Percentiles rank a stretch among this genome's conserved stretches.
phyloP scores from a whole-genome alignment of 2,888 invertebrate species.

The Azorinus chamasolen region DNA sequence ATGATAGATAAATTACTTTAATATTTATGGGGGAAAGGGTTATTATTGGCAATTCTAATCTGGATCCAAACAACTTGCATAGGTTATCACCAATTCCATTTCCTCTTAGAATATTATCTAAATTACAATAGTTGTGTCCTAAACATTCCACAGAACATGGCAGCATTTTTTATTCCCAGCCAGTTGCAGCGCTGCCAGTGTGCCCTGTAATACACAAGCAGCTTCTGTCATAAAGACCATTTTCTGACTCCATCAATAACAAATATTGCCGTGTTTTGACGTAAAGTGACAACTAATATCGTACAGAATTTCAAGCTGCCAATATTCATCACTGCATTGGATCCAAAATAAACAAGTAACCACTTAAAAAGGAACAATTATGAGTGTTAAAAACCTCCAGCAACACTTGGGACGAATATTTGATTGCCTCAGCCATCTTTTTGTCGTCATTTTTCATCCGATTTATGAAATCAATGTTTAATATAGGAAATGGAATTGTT shows the following conservation, averaged over 20 bases:
- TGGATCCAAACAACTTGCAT: too few species aligned
- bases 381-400: constrained; percentile 66
- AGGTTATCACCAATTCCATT: too few species aligned
- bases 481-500: constrained; percentile 64
- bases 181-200: too few species aligned
- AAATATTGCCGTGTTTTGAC: constrained; percentile 63
- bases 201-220: background rate
- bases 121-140: too few species aligned
- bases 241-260: constrained; percentile 54
- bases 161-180: too few species aligned
- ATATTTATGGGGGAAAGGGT: too few species aligned
- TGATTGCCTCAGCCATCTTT: constrained; percentile 60
- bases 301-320: constrained; percentile 63
- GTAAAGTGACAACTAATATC: constrained; percentile 61
- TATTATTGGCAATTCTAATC: too few species aligned
- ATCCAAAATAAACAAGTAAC: constrained; percentile 63
- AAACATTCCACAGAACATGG: too few species aligned
- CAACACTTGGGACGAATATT: constrained; percentile 64
- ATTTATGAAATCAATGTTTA: constrained; percentile 70
- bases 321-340: constrained; percentile 50
- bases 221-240: constrained; percentile 41
- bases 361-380: constrained; percentile 65
- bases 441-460: constrained; percentile 63
- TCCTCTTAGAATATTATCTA: too few species aligned
- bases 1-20: too few species aligned